Conservation (phyloP, 2,113 vertebrate species). For the Hystrix cristata region DNA sequence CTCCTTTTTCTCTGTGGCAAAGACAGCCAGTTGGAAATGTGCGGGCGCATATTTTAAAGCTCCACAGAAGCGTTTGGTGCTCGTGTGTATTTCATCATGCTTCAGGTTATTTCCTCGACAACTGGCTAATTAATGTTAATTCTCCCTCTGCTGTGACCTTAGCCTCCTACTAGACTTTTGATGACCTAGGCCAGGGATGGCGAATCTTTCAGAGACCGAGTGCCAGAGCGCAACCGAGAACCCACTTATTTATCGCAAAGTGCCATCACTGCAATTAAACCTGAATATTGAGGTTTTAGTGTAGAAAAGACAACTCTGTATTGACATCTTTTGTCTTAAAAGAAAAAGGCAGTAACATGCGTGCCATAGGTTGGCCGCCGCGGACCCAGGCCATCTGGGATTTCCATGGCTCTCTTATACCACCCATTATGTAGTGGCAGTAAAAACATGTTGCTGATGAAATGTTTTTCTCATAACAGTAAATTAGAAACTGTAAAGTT, state of each 20-base stretch:
- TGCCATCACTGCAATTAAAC: background rate
- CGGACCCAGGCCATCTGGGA: background rate
- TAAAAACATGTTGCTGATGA: background rate
- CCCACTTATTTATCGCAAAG: background rate
- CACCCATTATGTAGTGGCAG: background rate
- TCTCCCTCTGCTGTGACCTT: background rate
- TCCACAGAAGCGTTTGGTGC: background rate
- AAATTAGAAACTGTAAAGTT: slow-evolving; percentile 30
- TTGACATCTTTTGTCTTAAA: background rate
- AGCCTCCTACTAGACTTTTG: background rate
- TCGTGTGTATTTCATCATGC: background rate
- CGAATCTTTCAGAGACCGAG: background rate
- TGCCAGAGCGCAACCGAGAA: background rate
- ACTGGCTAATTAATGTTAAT: background rate
- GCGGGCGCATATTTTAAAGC: background rate
- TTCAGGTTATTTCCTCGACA: background rate
- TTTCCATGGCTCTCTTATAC: background rate
- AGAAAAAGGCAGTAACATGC: background rate
- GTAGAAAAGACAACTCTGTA: background rate
- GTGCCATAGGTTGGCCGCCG: background rate
- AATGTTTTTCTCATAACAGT: background rate
- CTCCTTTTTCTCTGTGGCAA: background rate
- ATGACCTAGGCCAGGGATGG: background rate
- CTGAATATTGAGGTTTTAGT: background rate
- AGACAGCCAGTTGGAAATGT: background rate